Percentiles rank a stretch among this genome's conserved stretches.
These are phyloP conservation scores for Ichneumoninae sp. DNA, from an alignment of 2,888 invertebrate species.

Conservation along the genomic window DNA sequence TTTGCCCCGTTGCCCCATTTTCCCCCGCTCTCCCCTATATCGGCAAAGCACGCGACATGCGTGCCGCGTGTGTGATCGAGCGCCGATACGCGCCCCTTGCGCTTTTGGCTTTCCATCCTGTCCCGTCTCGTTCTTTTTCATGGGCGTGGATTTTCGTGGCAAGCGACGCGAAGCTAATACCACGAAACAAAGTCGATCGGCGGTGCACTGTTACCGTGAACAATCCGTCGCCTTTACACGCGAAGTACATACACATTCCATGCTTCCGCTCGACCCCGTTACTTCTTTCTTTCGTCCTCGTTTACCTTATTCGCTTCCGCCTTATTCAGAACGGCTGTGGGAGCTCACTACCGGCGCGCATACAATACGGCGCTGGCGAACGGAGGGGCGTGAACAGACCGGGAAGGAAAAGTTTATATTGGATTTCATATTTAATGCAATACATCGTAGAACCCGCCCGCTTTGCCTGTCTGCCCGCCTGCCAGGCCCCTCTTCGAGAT, in stretches of 20 bases:
- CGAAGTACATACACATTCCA: conserved; percentile 44
- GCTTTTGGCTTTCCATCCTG: conserved; percentile 38
- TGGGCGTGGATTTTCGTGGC: conserved; percentile 6
- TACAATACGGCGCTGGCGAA: conserved; percentile 45
- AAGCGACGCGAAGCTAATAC: conserved; percentile 14
- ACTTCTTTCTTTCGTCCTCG: conserved; percentile 25
- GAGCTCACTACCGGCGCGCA: conserved; percentile 21
- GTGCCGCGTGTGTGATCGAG: conserved; percentile 74
- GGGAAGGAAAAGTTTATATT: conserved; percentile 79
- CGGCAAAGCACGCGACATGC: conserved; percentile 67
- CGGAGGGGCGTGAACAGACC: conserved; percentile 30
- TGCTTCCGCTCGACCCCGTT: conserved; percentile 40
- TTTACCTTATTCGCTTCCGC: conserved; percentile 23
- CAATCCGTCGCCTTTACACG: conserved; percentile 38
- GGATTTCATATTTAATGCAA: conserved; percentile 83
- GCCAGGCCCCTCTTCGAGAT: conserved; percentile 66
- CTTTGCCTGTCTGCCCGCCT: conserved; percentile 45
- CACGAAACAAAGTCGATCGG: conserved; percentile 54
- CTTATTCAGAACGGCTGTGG: conserved; percentile 43
- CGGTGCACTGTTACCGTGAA: conserved; percentile 11
- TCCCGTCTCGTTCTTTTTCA: conserved; percentile 41
- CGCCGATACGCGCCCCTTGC: conserved; percentile 71
- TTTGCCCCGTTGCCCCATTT: no score
- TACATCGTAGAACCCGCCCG: conserved; percentile 70
- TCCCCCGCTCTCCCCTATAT: background rate